Evolutionary conservation across 2,113 vertebrate species (phyloP).

Genomic region (Pleuronectes platessa): DNA sequence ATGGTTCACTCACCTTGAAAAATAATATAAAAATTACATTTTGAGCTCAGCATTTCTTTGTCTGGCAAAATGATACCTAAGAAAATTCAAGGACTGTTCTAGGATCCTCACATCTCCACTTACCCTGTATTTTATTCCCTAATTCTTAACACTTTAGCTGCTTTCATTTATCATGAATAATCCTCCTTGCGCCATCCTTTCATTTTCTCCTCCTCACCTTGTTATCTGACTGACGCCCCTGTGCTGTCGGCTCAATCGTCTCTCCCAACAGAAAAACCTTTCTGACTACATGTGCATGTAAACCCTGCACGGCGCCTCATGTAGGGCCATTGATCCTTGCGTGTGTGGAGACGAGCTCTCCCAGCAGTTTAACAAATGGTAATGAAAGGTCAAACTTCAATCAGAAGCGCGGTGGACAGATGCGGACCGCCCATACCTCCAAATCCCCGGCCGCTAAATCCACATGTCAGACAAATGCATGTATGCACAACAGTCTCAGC

Average conservation of each 20-base stretch:
- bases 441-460: conserved; percentile 45
- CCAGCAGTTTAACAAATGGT: conserved; percentile 25
- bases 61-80: too few relatives aligned
- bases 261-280: background rate
- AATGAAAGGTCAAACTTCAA: conserved; percentile 47
- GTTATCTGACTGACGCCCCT: background rate
- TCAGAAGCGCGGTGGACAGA: conserved; percentile 36
- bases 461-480: conserved; percentile 35
- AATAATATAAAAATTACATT: too few relatives aligned
- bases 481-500: conserved; percentile 2
- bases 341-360: background rate
- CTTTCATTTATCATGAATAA: conserved; percentile 1
- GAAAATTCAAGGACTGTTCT: background rate
- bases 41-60: too few relatives aligned
- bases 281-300: background rate
- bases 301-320: background rate
- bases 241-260: background rate
- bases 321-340: background rate
- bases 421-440: conserved; percentile 23
- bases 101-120: too few relatives aligned
- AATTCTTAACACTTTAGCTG: conserved; percentile 20
- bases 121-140: too few relatives aligned
- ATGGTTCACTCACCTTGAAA: background rate
- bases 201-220: background rate
- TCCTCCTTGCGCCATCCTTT: conserved; percentile 12